These are phyloP conservation scores for Limnephilus rhombicus DNA, from an alignment of 2,888 invertebrate species.

Conservation along the genomic window DNA sequence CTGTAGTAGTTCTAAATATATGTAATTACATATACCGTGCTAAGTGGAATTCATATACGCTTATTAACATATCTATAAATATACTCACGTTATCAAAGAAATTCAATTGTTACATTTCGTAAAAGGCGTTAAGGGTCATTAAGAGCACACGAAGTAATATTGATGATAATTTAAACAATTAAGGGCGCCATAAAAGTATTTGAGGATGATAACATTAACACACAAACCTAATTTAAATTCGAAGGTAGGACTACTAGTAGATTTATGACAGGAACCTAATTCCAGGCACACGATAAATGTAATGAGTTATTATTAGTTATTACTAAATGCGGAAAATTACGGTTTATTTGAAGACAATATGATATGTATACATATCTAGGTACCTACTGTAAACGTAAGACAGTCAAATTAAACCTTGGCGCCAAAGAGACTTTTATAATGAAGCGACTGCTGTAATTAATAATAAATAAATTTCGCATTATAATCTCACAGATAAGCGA, in stretches of 20 bases:
- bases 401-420: background rate
- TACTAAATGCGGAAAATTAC: too few relatives aligned
- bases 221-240: background rate
- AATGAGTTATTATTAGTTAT: too few relatives aligned
- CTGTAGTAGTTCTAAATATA: background rate
- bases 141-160: background rate
- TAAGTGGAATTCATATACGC: background rate
- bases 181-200: background rate
- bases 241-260: background rate
- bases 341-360: background rate
- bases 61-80: background rate
- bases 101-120: background rate
- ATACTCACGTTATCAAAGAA: background rate
- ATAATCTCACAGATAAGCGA: background rate
- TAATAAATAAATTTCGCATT: background rate
- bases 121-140: background rate
- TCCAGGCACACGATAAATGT: background rate
- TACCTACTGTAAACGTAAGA: background rate
- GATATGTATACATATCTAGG: background rate
- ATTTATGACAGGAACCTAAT: background rate
- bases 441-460: background rate
- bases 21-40: background rate
- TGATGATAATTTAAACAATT: conserved; percentile 1
- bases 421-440: background rate
- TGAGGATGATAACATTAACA: background rate